phyloP scores from a whole-genome alignment of 2,888 invertebrate genomes.

The Crossocerus cetratus region DNA sequence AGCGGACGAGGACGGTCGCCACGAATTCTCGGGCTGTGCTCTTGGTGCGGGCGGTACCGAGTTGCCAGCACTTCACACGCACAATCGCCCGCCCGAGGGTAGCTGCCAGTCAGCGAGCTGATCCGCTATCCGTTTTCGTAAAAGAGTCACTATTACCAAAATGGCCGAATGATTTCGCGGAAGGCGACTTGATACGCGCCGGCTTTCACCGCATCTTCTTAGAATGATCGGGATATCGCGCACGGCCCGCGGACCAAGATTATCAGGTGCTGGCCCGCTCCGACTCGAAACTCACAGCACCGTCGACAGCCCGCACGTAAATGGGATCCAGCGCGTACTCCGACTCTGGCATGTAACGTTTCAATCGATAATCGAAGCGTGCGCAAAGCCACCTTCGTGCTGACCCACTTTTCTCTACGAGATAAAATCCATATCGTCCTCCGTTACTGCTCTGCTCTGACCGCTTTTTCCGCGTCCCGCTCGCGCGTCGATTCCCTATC shows the following conservation, averaged over 20 bases:
- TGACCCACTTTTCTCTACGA: constrained; percentile 69
- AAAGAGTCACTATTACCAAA: constrained; percentile 59
- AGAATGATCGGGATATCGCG: constrained; percentile 15
- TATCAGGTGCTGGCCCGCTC: constrained; percentile 31
- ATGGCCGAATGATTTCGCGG: constrained; percentile 64
- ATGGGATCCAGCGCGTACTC: constrained; percentile 54
- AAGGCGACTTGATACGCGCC: constrained; percentile 33
- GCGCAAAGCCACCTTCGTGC: constrained; percentile 68
- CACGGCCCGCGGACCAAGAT: constrained; percentile 23
- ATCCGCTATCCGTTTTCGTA: constrained; percentile 42
- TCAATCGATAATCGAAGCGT: constrained; percentile 76
- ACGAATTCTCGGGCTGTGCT: constrained; percentile 41
- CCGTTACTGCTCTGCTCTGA: constrained; percentile 52
- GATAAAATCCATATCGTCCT: constrained; percentile 71
- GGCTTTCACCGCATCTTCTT: constrained; percentile 61
- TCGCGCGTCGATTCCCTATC: constrained; percentile 34
- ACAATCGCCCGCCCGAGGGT: constrained; percentile 44
- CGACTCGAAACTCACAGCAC: constrained; percentile 33
- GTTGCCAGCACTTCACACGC: constrained; percentile 51
- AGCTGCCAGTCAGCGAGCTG: constrained; percentile 33
- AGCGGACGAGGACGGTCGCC: constrained; percentile 30
- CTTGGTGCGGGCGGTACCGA: constrained; percentile 42
- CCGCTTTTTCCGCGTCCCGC: constrained; percentile 48
- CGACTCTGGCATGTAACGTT: constrained; percentile 59
- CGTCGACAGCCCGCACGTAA: constrained; percentile 47